Evolutionary conservation across 1,140 invertebrate genomes (phyloP), one percentile per base, ranked within the genome.

Genomic region (Papilio machaon): DNA sequence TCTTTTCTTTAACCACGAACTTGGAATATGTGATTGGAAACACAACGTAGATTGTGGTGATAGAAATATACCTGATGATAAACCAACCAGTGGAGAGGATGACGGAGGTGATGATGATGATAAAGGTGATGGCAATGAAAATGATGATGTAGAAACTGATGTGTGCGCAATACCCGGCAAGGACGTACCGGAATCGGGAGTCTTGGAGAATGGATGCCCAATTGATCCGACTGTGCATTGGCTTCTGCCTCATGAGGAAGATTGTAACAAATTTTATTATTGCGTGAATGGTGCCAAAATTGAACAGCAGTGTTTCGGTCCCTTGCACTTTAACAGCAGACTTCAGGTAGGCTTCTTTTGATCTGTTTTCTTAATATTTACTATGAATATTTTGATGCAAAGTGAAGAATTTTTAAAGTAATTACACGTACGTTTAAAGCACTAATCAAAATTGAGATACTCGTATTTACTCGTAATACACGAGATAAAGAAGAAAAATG

Each of bases 11-110:
- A 96, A 96, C 84, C 84, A 94, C 6, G 52, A 85, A 1, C 82
- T 91, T 1, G 89, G 92, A 82, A 91, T 95, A 7, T 97, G 96
- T 84, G 96, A 96, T 86, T 96, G 94, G 92, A 92, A 91, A 0
- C 58, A 85, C 0, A 87, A 88, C n/a, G 95, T 95, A 8, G 90
- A 93, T n/a, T 96, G 96, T 81, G 82, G 83, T 2, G 89, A 83
- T 43, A 88, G 91, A 54, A 84, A 83, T 70, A 54, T 95, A 9
- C 88, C 91, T 19, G 82, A 74, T 17, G 60, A 81, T 38, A 73
- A 74, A 23, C 76, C 70, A 17, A 38, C 49, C 2, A 76, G 82
- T 11, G 75, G 67, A 19, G 81, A 47, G 19, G 54, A 76, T 15
- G 75, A 35, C 30, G 49, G 30, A 17, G 75, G 35, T 9, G 54